These are phyloP conservation scores for Yponomeuta malinellus DNA, from an alignment of 2,888 invertebrate genomes.

Conservation along the genomic window DNA sequence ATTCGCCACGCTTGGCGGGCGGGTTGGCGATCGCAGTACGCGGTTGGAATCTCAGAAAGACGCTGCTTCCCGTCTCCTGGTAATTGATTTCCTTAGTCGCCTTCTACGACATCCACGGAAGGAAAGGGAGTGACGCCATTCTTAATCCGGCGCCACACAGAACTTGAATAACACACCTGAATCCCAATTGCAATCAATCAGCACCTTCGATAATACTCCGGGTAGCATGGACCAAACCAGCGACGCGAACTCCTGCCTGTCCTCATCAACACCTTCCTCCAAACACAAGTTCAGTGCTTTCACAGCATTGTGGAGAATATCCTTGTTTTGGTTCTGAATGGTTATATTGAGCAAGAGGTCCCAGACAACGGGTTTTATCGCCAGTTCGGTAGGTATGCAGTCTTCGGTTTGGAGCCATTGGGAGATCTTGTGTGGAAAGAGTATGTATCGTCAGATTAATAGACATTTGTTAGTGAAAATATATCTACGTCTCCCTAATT, in stretches of 20 bases:
- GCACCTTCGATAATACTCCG: slow-evolving; percentile 44
- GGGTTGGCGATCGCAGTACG: too few relatives aligned
- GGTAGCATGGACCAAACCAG: slow-evolving; percentile 55
- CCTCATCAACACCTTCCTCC: slow-evolving; percentile 40
- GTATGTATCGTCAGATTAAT: background rate
- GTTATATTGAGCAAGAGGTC: slow-evolving; percentile 53
- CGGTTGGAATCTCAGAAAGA: too few relatives aligned
- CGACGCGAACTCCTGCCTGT: slow-evolving; percentile 41
- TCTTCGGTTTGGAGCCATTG: slow-evolving; percentile 60
- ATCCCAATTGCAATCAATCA: slow-evolving; percentile 44
- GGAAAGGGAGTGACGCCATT: too few relatives aligned
- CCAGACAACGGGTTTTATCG: slow-evolving; percentile 48
- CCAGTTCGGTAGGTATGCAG: slow-evolving; percentile 48
- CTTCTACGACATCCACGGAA: too few relatives aligned
- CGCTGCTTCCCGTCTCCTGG: too few relatives aligned
- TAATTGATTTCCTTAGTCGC: too few relatives aligned
- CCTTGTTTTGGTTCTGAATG: slow-evolving; percentile 35
- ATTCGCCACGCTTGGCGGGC: too few relatives aligned
- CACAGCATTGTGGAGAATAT: slow-evolving; percentile 43
- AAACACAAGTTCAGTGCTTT: slow-evolving; percentile 44
- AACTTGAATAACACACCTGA: slow-evolving; percentile 36
- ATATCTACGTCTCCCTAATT: too few relatives aligned
- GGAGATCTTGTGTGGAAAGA: slow-evolving; percentile 39
- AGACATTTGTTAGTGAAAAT: background rate
- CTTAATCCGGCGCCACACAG: too few relatives aligned